Conservation (phyloP, 2,113 vertebrate species). For the Pampusana beccarii region DNA sequence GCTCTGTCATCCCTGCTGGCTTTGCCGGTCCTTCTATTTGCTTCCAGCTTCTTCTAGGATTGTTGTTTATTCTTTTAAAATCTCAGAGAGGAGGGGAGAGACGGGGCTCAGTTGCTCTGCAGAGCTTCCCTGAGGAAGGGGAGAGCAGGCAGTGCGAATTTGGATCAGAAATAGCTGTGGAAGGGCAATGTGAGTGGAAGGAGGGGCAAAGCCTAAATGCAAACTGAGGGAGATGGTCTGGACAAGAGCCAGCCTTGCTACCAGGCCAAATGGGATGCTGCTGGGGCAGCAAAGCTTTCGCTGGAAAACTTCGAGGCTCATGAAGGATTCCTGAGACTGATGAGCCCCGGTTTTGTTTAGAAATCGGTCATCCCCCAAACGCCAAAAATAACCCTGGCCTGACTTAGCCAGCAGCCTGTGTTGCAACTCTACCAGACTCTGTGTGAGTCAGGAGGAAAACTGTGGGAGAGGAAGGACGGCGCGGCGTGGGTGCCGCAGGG, state of each 20-base stretch:
- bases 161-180: neutral
- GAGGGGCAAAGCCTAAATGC: neutral
- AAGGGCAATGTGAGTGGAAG: neutral
- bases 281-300: neutral
- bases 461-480: constrained; percentile 9
- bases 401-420: constrained; percentile 29
- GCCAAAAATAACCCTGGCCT: constrained; percentile 34
- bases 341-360: neutral
- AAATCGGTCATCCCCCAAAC: neutral
- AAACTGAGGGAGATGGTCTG: neutral
- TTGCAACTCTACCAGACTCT: constrained; percentile 17
- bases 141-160: neutral
- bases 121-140: neutral
- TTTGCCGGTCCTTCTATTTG: neutral
- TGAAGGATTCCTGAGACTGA: neutral
- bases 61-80: neutral
- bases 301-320: neutral
- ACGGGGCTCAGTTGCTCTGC: neutral
- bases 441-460: constrained; percentile 56
- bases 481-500: neutral
- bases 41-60: neutral
- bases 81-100: neutral
- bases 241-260: neutral
- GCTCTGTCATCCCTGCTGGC: neutral
- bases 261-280: neutral